Evolutionary conservation across 2,888 invertebrate genomes (phyloP).

Genomic region (Eristalinus aeneus): DNA sequence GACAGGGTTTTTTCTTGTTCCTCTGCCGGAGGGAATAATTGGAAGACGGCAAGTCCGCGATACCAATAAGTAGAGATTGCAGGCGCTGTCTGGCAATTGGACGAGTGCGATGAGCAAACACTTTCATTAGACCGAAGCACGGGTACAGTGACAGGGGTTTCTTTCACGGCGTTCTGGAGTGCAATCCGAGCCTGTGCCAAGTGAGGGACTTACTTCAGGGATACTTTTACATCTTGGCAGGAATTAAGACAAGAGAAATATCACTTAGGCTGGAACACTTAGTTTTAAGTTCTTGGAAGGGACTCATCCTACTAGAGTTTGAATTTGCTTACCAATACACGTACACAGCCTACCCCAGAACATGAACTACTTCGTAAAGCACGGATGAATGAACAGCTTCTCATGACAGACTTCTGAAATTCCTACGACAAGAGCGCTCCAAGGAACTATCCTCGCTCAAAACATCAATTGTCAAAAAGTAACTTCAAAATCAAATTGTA

Average conservation of each 20-base stretch:
- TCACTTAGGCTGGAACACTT: too few species aligned
- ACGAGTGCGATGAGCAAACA: constrained; percentile 15
- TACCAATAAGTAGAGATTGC: constrained; percentile 29
- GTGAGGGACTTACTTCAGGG: neutral
- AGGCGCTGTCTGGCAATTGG: constrained; percentile 4
- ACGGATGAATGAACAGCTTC: too few species aligned
- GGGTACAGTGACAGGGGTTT: neutral
- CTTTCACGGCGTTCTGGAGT: neutral
- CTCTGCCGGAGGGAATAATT: constrained; percentile 10
- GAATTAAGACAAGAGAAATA: neutral
- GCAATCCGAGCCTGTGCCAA: neutral
- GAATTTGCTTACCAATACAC: too few species aligned
- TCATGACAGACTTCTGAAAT: too few species aligned
- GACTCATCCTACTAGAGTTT: too few species aligned
- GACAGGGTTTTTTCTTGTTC: constrained; percentile 23
- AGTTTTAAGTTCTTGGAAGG: too few species aligned
- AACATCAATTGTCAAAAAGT: too few species aligned
- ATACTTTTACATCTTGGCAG: neutral
- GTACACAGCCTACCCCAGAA: too few species aligned
- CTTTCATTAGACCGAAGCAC: neutral
- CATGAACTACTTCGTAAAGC: too few species aligned
- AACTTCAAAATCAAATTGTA: too few species aligned
- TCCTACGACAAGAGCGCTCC: too few species aligned
- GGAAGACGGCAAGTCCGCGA: constrained; percentile 22
- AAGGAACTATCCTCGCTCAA: too few species aligned